Evolutionary conservation across 2,888 invertebrate genomes (phyloP).

Genomic region (Hirudinaria manillensis): DNA sequence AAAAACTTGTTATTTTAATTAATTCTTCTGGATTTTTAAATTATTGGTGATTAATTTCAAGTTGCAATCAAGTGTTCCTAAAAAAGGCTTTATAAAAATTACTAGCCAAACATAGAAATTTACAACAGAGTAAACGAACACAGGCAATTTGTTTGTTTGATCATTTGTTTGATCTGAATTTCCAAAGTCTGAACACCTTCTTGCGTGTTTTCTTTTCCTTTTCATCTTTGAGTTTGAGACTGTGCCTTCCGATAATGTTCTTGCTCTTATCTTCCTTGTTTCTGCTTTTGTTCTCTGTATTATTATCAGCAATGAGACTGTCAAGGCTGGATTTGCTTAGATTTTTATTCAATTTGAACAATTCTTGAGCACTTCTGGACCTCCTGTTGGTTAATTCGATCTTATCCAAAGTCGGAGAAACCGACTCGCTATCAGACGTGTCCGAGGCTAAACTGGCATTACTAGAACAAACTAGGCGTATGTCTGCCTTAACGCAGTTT

Average conservation of each 20-base stretch:
- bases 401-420: not conserved
- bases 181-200: conserved; percentile 5
- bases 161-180: not conserved
- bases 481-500: conserved; percentile 5
- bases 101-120: not conserved
- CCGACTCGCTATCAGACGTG: not conserved
- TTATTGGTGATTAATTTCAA: not conserved
- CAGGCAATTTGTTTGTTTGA: not conserved
- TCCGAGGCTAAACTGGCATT: conserved; percentile 23
- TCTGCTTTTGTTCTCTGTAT: not conserved
- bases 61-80: not conserved
- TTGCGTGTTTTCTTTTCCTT: not conserved
- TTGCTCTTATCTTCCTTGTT: not conserved
- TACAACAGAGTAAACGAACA: not conserved
- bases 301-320: conserved; percentile 11
- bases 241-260: conserved; percentile 18
- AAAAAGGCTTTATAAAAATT: not conserved
- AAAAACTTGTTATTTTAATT: conserved; percentile 24
- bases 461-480: conserved; percentile 16
- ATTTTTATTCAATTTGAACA: conserved; percentile 5
- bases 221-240: conserved; percentile 8
- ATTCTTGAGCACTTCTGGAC: conserved; percentile 30
- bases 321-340: conserved; percentile 26
- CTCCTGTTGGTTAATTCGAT: conserved; percentile 21
- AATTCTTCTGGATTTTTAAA: too few relatives aligned